phyloP scores from a whole-genome alignment of 2,113 vertebrate genomes.

The Platichthys flesus region DNA sequence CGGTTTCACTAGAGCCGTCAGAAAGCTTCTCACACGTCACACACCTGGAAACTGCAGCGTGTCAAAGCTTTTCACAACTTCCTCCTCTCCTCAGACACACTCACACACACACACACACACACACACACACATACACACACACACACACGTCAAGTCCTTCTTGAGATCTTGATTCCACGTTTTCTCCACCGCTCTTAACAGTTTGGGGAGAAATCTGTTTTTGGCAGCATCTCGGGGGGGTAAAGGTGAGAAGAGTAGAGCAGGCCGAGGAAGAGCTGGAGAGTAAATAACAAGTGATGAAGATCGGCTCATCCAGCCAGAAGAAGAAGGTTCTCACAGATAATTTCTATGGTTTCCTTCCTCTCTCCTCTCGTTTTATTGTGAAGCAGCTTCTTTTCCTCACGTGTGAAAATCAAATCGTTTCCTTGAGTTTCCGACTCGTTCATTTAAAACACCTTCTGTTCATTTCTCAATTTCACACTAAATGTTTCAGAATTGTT shows the following conservation, averaged over 20 bases:
- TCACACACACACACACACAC: neutral
- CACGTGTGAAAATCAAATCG: no score
- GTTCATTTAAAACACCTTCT: neutral
- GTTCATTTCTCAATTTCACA: neutral
- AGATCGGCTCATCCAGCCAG: slow-evolving; percentile 55
- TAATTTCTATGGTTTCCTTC: no score
- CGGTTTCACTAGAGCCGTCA: slow-evolving; percentile 61
- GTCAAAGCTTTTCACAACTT: slow-evolving; percentile 80
- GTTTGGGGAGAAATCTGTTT: slow-evolving; percentile 63
- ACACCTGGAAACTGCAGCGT: slow-evolving; percentile 74
- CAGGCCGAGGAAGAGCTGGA: slow-evolving; percentile 42
- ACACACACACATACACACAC: slow-evolving; percentile 18
- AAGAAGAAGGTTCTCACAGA: slow-evolving; percentile 16
- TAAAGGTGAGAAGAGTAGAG: slow-evolving; percentile 64
- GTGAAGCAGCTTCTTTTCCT: neutral
- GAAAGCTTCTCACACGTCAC: slow-evolving; percentile 64
- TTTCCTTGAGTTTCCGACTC: no score
- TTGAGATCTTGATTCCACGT: slow-evolving; percentile 70
- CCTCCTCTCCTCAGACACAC: slow-evolving; percentile 8
- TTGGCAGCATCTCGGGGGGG: slow-evolving; percentile 56
- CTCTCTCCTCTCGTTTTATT: no score
- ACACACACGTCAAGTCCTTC: slow-evolving; percentile 31
- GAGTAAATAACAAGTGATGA: slow-evolving; percentile 61
- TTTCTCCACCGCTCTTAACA: slow-evolving; percentile 52
- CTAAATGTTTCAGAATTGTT: neutral